Base-by-base conservation (phyloP, 2,888 invertebrate species). In the Bellardia bayeri region DNA sequence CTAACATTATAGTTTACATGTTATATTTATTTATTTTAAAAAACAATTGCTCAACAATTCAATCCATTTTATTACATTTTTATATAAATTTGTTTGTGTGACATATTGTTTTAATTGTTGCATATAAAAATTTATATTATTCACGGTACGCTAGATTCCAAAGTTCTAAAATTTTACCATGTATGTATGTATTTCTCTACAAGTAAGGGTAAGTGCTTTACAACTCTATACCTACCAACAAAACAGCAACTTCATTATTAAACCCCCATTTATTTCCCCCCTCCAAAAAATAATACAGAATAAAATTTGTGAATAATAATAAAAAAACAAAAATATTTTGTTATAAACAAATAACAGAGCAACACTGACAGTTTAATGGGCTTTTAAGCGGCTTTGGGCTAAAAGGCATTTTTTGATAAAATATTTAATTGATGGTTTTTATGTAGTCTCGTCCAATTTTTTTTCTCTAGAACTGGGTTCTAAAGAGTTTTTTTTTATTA, bases 311-410 rank as follows among this genome's bases (percentile, higher is more conserved):
- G 37, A 54, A 49, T 45, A 37, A 13, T 11, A 33, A 56, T n/a
- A 33, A 51, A 64, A 30, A 63, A 49, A 45, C 7, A 58, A 56
- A 68, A 16, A 66, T 45, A 56, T 51, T 23, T 45, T 75, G 87
- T 82, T 82, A 64, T 82, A 82, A 87, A 87, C 87, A 85, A 85
- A 87, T 82, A 87, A 78, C 84, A 81, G 37, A 74, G 71, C 74
- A 74, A 68, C 79, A 75, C 74, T 87, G 87, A 87, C 87, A 85
- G 87, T 87, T 87, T 87, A 87, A 87, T 87, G 87, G 87, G 87
- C 85, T 87, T 87, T 87, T 87, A 87, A 87, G 87, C 87, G 87
- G 87, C 87, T 85, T 87, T 82, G 56, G 85, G 85, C 87, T 87
- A 87, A 87, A 85, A 85, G 85, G 85, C 82, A 87, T 87, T 87